A percentile compares a stretch with the other conserved stretches of the same genome.
Evolutionary conservation across 1,140 invertebrate genomes (phyloP).

Genomic region (Lerema accius): DNA sequence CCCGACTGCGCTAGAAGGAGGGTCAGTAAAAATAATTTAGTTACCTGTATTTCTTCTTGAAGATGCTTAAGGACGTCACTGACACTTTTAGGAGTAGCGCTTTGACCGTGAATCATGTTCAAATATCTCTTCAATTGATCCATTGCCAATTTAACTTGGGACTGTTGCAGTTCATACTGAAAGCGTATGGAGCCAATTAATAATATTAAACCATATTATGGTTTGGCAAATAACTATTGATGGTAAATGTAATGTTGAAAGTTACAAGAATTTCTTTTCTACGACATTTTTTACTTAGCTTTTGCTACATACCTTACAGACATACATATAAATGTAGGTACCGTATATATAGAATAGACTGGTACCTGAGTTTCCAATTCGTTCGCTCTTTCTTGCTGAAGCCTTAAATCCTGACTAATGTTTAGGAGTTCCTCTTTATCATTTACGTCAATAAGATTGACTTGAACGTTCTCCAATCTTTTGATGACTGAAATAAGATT

Average conservation of each 20-base stretch:
- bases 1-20: too few species aligned
- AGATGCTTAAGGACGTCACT: constrained; percentile 86
- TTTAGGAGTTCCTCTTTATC: constrained; percentile 77
- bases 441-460: constrained; percentile 71
- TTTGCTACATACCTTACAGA: too few species aligned
- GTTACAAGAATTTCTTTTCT: too few species aligned
- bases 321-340: too few species aligned
- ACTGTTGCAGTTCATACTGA: constrained; percentile 75
- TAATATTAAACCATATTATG: neutral
- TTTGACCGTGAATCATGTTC: constrained; percentile 78
- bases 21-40: too few species aligned
- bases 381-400: constrained; percentile 89
- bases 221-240: too few species aligned
- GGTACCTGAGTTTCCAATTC: constrained; percentile 86
- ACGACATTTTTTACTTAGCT: too few species aligned
- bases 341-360: too few species aligned
- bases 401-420: constrained; percentile 83
- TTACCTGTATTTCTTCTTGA: constrained; percentile 89
- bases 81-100: constrained; percentile 79
- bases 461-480: constrained; percentile 86
- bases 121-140: constrained; percentile 78
- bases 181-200: constrained; percentile 25
- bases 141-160: constrained; percentile 70
- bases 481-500: constrained; percentile 88
- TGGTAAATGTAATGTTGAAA: too few species aligned